A percentile compares a stretch with the other conserved stretches of the same genome.
phyloP scores from a whole-genome alignment of 2,113 vertebrate species.

The Nansenia antarctica region DNA sequence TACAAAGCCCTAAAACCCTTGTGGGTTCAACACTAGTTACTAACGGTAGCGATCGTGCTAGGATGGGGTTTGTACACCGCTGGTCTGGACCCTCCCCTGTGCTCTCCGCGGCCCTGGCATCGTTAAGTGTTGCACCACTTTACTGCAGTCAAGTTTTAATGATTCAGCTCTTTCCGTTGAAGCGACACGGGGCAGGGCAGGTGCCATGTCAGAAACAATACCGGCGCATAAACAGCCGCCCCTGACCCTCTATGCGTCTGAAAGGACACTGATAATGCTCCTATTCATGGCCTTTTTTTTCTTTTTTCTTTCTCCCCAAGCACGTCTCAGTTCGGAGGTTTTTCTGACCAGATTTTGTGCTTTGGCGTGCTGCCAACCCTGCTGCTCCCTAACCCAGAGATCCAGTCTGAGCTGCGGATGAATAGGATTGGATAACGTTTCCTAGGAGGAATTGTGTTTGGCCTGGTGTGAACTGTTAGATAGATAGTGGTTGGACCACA shows the following conservation, averaged over 20 bases:
- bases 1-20: too few species aligned
- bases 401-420: constrained; percentile 37
- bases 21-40: too few species aligned
- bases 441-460: background rate
- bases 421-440: constrained; percentile 35
- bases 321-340: constrained; percentile 57
- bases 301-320: constrained; percentile 28
- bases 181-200: background rate
- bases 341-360: constrained; percentile 64
- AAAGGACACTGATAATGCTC: constrained; percentile 53
- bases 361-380: constrained; percentile 63
- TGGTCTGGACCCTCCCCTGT: too few species aligned
- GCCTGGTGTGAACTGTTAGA: too few species aligned
- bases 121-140: constrained; percentile 42
- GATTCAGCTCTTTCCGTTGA: constrained; percentile 69
- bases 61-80: background rate
- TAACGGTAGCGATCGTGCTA: background rate
- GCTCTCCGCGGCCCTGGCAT: background rate
- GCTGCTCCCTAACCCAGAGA: constrained; percentile 62
- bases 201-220: constrained; percentile 49
- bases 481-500: too few species aligned
- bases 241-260: constrained; percentile 23
- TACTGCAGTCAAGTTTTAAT: constrained; percentile 72
- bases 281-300: constrained; percentile 50
- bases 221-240: constrained; percentile 55